Base-by-base conservation (phyloP, 2,888 invertebrate genomes). In the Euzophera pinguis region DNA sequence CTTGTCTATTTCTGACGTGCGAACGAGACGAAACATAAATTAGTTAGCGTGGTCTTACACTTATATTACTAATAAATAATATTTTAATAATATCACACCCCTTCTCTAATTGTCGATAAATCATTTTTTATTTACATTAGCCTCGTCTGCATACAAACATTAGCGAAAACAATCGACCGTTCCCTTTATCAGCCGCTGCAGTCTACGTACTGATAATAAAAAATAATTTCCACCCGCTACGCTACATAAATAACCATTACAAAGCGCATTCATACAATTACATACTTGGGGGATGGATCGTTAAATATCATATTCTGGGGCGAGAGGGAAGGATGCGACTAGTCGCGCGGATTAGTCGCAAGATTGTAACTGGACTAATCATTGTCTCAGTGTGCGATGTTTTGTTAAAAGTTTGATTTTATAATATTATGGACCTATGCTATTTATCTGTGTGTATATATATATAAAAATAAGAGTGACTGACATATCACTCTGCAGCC, bases 211-310 rank as follows among this genome's bases (percentile, higher is more conserved):
- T 71, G 73, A 73, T 76, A 75, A 79, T 84, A 84, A 83, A 84
- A 83, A 82, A 79, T 82, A 78, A 83, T 82, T 79, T 75, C 64
- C 67, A 65, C 60, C 60, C 59, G 67, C 32, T 48, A 47, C 61
- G 58, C 50, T 51, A 62, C 79, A 78, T 83, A 85, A 84, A 83
- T 82, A 80, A 82, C 80, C 75, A 81, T 84, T 82, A 83, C 66
- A 69, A 65, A 72, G 68, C 73, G 75, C 75, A 77, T 82, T 79
- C 79, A 73, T 71, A 74, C 79, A 82, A 82, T 84, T 81, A 83
- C 81, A 81, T 78, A 78, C 78, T 79, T 71, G 73, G 78, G 75
- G 75, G 77, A 71, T 72, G 76, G 77, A 63, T 78, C 78, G 81
- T 81, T 81, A 78, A 76, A 81, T 79, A 80, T 81, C 76, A 79